phyloP scores from a whole-genome alignment of 2,797 vertebrate genomes.

The Typhlichthys eigenmanni region DNA sequence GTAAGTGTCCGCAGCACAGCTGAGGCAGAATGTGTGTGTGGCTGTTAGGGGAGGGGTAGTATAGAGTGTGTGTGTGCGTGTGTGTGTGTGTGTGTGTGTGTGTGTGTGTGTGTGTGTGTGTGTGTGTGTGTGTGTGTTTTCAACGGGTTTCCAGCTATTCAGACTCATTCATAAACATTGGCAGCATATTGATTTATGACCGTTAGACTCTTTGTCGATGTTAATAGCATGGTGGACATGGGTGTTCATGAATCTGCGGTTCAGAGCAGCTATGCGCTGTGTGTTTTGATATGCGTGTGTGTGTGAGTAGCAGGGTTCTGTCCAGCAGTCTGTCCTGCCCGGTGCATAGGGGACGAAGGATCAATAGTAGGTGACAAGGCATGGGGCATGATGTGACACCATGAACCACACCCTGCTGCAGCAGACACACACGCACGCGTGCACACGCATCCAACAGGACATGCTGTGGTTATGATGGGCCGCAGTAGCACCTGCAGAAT shows the following conservation, averaged over 20 bases:
- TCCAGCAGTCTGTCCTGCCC: conserved; percentile 54
- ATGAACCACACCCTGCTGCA: conserved; percentile 49
- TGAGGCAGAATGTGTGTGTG: conserved; percentile 8
- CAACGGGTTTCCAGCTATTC: conserved; percentile 12
- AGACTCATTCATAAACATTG: conserved; percentile 4
- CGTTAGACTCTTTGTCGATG: not conserved
- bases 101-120: not conserved
- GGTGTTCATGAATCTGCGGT: too few relatives aligned
- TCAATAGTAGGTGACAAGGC: conserved; percentile 70
- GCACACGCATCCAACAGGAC: conserved; percentile 10
- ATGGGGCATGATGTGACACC: conserved; percentile 63
- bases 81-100: not conserved
- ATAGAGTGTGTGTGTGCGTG: not conserved
- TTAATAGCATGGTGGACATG: not conserved
- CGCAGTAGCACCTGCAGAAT: conserved; percentile 24
- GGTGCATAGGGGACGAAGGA: conserved; percentile 56
- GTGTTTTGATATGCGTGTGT: not conserved
- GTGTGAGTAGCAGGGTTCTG: conserved; percentile 30
- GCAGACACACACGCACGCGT: conserved; percentile 17
- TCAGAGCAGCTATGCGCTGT: too few relatives aligned
- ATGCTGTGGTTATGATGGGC: conserved; percentile 34
- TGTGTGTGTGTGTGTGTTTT: not conserved
- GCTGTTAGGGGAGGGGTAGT: not conserved
- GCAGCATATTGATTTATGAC: conserved; percentile 16
- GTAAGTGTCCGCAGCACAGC: too few relatives aligned